Evolutionary conservation across 2,888 invertebrate genomes (phyloP).

Genomic region (Alloplasta piceator): DNA sequence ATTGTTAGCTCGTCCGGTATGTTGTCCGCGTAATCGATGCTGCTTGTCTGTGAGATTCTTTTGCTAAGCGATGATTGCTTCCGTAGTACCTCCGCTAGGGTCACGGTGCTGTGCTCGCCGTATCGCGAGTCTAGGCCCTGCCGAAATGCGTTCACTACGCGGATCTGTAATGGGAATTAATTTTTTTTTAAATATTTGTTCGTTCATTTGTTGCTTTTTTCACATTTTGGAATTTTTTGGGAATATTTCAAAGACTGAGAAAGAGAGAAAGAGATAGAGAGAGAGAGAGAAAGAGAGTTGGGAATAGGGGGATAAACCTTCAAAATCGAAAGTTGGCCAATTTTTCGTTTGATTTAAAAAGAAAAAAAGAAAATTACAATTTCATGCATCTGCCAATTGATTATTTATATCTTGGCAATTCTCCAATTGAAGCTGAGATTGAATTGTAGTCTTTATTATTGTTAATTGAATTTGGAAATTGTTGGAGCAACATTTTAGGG

Average conservation of each 20-base stretch:
- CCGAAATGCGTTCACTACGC: slow-evolving; percentile 99
- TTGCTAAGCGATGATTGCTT: slow-evolving; percentile 97
- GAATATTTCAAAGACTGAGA: slow-evolving; percentile 5
- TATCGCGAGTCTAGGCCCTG: slow-evolving; percentile 97
- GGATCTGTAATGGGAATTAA: slow-evolving; percentile 91
- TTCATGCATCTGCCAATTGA: no score
- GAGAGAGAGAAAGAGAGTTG: background rate
- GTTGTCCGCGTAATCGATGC: slow-evolving; percentile 96
- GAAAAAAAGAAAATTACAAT: background rate
- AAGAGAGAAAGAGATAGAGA: slow-evolving; percentile 22
- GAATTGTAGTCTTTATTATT: no score
- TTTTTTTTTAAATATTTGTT: background rate
- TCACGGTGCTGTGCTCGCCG: slow-evolving; percentile 96
- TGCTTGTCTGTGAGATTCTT: slow-evolving; percentile 95
- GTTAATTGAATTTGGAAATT: no score
- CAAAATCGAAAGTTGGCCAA: no score
- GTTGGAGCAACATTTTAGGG: no score
- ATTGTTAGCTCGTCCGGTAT: slow-evolving; percentile 94
- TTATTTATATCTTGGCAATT: no score
- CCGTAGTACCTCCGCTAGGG: slow-evolving; percentile 96
- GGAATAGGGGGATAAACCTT: no score
- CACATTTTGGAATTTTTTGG: background rate
- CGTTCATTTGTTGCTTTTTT: background rate
- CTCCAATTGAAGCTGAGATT: no score
- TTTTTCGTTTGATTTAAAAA: no score